Conservation (phyloP, 2,888 invertebrate genomes). For the Agrotis clavis region DNA sequence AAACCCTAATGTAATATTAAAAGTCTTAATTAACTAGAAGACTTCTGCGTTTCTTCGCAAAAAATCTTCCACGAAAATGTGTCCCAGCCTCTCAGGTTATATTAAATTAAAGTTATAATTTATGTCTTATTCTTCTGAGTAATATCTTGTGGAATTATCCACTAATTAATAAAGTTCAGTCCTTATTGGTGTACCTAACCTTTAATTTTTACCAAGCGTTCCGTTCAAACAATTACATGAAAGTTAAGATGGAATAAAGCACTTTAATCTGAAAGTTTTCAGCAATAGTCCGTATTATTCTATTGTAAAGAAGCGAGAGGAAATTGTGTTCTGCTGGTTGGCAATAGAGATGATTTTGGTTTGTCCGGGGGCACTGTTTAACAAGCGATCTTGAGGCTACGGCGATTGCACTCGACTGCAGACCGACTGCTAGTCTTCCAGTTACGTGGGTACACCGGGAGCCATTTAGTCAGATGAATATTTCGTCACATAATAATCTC, state of each 20-base stretch:
- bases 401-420: conserved; percentile 69
- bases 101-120: neutral
- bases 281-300: conserved; percentile 67
- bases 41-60: neutral
- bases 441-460: conserved; percentile 52
- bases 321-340: conserved; percentile 41
- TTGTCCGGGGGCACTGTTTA: conserved; percentile 55
- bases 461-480: conserved; percentile 65
- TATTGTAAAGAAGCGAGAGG: conserved; percentile 44
- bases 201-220: conserved; percentile 34
- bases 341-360: conserved; percentile 61
- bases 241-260: conserved; percentile 75
- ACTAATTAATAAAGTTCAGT: conserved; percentile 16
- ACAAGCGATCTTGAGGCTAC: conserved; percentile 73
- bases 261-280: conserved; percentile 75
- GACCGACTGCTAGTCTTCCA: conserved; percentile 65
- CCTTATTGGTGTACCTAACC: neutral
- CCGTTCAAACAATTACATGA: conserved; percentile 69
- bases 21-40: neutral
- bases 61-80: neutral
- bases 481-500: conserved; percentile 39
- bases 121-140: neutral
- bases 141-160: neutral
- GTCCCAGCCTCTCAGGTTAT: neutral
- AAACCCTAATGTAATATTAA: neutral